A percentile compares a stretch with the other conserved stretches of the same genome.
Conservation (phyloP, 2,888 invertebrate species). For the Andrena trimmerana region DNA sequence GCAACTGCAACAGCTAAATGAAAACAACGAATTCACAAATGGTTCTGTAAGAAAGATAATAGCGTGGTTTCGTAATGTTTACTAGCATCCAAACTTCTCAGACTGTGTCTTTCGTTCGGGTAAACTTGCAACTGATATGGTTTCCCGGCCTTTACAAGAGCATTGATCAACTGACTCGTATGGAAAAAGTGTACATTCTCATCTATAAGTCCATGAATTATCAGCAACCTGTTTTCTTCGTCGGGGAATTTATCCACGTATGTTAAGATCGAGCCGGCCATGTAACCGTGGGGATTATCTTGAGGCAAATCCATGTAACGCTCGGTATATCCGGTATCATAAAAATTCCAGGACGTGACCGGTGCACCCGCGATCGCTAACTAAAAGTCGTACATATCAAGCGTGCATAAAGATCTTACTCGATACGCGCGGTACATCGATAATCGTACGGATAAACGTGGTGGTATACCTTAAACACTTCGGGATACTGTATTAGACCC, state of each 20-base stretch:
- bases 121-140: conserved; percentile 98
- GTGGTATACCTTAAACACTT: conserved; percentile 94
- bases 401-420: not conserved
- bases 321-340: conserved; percentile 99
- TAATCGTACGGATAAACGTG: not conserved
- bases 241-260: conserved; percentile 96
- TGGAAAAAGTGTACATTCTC: conserved; percentile 99
- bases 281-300: conserved; percentile 92
- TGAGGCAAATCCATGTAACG: conserved; percentile 97
- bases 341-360: conserved; percentile 98
- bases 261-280: conserved; percentile 93
- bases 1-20: conserved; percentile 49
- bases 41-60: conserved; percentile 95
- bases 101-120: conserved; percentile 98
- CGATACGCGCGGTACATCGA: not conserved
- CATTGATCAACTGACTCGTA: conserved; percentile 95
- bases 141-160: conserved; percentile 96
- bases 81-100: conserved; percentile 96
- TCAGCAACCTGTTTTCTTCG: conserved; percentile 95
- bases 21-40: conserved; percentile 86
- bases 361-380: conserved; percentile 98
- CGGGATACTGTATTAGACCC: conserved; percentile 96
- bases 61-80: conserved; percentile 98
- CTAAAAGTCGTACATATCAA: conserved; percentile 79
- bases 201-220: conserved; percentile 98